phyloP scores from a whole-genome alignment of 2,888 invertebrate species.

The Unio pictorum region DNA sequence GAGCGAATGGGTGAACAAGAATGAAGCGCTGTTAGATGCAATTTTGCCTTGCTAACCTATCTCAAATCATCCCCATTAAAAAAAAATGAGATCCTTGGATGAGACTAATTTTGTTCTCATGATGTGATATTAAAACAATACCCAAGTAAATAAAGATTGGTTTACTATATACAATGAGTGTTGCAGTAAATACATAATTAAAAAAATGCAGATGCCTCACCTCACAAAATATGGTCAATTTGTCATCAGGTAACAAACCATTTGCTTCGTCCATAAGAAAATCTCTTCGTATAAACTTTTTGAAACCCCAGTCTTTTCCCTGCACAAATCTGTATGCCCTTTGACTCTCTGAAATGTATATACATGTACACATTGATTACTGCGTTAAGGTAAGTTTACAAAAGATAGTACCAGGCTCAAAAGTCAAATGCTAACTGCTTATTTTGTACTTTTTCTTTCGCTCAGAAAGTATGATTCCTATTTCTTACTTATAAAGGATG shows the following conservation, averaged over 20 bases:
- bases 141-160: not conserved
- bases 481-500: no score
- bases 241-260: constrained; percentile 97
- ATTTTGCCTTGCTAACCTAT: no score
- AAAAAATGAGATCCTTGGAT: no score
- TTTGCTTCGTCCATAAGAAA: constrained; percentile 99
- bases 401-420: not conserved
- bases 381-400: not conserved
- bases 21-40: no score
- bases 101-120: no score
- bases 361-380: not conserved
- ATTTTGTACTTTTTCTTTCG: no score
- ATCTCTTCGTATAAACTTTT: constrained; percentile 99
- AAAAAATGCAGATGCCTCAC: constrained; percentile 69
- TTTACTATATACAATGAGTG: not conserved
- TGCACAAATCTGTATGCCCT: constrained; percentile 99
- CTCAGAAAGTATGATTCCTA: no score
- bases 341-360: constrained; percentile 78
- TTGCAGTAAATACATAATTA: not conserved
- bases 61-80: no score
- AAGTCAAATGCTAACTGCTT: no score
- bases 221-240: constrained; percentile 99
- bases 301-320: constrained; percentile 99
- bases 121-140: no score
- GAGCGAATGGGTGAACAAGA: no score